Evolutionary conservation across 2,797 vertebrate genomes (phyloP).

Genomic region (Uromys caudimaculatus): DNA sequence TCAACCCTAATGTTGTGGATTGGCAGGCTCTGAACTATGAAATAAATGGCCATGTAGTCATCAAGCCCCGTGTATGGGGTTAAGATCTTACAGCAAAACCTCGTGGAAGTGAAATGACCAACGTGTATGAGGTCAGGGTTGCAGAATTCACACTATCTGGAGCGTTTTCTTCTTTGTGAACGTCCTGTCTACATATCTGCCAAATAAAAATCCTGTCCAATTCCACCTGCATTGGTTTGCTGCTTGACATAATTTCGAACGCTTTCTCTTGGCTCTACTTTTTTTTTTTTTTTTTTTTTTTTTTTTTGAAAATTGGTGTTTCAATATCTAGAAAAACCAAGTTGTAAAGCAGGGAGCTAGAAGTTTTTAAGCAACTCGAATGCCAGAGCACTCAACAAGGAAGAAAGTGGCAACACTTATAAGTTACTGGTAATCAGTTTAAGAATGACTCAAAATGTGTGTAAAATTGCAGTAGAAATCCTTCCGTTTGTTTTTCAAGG

Average conservation of each 20-base stretch:
- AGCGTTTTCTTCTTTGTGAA: background rate
- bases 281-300: too few relatives aligned
- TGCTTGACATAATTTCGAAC: background rate
- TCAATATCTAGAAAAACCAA: background rate
- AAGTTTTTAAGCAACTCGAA: background rate
- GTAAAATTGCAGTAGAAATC: background rate
- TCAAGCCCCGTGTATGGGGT: slow-evolving; percentile 23
- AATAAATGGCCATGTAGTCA: slow-evolving; percentile 55
- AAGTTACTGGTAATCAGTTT: background rate
- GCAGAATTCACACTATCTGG: background rate
- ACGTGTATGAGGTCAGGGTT: background rate
- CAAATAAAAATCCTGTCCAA: background rate
- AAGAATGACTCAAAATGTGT: background rate
- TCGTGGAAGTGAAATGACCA: background rate
- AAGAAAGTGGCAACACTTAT: background rate
- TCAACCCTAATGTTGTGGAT: slow-evolving; percentile 73
- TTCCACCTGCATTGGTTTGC: background rate
- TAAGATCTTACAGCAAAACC: background rate
- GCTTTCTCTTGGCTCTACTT: background rate
- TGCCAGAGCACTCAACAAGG: background rate
- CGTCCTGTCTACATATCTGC: background rate
- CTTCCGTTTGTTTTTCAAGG: slow-evolving; percentile 23
- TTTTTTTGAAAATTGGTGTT: background rate
- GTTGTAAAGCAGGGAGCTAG: background rate
- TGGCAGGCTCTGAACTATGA: slow-evolving; percentile 79